phyloP scores from a whole-genome alignment of 1,140 invertebrate species.

The Ooceraea biroi region DNA sequence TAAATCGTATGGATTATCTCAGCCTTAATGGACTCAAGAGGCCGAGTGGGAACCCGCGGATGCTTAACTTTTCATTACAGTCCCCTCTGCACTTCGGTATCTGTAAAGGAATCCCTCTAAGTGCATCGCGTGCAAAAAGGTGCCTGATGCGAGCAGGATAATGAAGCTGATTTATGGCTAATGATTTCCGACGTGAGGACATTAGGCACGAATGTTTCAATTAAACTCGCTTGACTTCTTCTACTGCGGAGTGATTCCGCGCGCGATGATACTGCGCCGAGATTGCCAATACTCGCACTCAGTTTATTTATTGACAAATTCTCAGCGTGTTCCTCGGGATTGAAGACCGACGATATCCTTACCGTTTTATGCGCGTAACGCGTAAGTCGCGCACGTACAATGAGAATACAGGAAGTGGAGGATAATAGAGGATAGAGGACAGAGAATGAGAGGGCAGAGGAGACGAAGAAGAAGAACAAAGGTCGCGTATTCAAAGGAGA shows the following conservation, averaged over 20 bases:
- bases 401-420: conserved; percentile 8
- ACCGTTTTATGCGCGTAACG: conserved; percentile 46
- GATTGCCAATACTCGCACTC: background rate
- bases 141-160: conserved; percentile 19
- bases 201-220: conserved; percentile 42
- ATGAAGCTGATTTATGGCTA: conserved; percentile 49
- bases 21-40: conserved; percentile 22
- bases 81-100: background rate
- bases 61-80: conserved; percentile 50
- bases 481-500: conserved; percentile 27
- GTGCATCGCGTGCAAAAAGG: conserved; percentile 27
- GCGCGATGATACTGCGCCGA: background rate
- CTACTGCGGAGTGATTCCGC: background rate
- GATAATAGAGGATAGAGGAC: conserved; percentile 1
- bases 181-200: conserved; percentile 11
- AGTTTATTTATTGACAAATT: background rate
- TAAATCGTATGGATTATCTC: conserved; percentile 50
- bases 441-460: conserved; percentile 11
- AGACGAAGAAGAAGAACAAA: background rate
- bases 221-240: conserved; percentile 13
- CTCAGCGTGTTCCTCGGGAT: background rate
- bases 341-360: background rate
- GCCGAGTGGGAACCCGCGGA: conserved; percentile 19
- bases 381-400: conserved; percentile 14
- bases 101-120: background rate